Percentiles rank a stretch among this genome's conserved stretches.
These are phyloP conservation scores for Colistium nudipinnis DNA, from an alignment of 2,113 vertebrate genomes.

Conservation along the genomic window DNA sequence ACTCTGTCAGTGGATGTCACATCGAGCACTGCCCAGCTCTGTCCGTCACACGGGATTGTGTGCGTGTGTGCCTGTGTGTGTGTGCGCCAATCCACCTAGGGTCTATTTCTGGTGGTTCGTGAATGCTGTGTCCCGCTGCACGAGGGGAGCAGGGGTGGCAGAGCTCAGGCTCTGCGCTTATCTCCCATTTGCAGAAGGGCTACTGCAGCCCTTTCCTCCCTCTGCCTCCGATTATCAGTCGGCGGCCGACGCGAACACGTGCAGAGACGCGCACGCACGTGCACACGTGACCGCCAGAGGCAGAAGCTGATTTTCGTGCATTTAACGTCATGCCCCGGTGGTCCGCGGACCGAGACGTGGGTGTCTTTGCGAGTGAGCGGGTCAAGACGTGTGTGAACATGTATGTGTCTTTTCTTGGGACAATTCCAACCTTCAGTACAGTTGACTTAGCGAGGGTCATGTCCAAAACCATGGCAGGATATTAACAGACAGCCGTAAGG, in stretches of 20 bases:
- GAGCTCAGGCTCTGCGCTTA: constrained; percentile 67
- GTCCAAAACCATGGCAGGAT: constrained; percentile 35
- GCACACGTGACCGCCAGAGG: constrained; percentile 36
- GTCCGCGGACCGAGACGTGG: constrained; percentile 16
- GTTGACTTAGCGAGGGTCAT: constrained; percentile 34
- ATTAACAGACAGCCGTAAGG: constrained; percentile 17
- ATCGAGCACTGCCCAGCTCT: constrained; percentile 25
- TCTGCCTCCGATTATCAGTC: constrained; percentile 5
- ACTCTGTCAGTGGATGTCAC: constrained; percentile 48
- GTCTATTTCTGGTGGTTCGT: constrained; percentile 58
- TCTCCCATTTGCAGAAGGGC: constrained; percentile 72
- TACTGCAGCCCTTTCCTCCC: constrained; percentile 27
- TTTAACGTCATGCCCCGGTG: constrained; percentile 51
- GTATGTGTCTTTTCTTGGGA: constrained; percentile 17
- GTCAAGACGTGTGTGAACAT: constrained; percentile 6
- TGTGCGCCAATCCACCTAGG: constrained; percentile 31
- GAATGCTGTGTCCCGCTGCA: constrained; percentile 53
- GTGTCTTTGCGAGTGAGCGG: constrained; percentile 31
- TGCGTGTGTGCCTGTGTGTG: constrained; percentile 9
- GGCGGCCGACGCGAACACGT: constrained; percentile 3
- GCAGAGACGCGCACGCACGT: constrained; percentile 10
- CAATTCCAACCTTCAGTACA: constrained; percentile 11
- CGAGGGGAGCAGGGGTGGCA: constrained; percentile 45
- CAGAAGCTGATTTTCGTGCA: constrained; percentile 50
- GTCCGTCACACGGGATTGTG: constrained; percentile 25